Evolutionary conservation across 2,113 vertebrate species (phyloP).

Genomic region (Phodopus roborovskii): DNA sequence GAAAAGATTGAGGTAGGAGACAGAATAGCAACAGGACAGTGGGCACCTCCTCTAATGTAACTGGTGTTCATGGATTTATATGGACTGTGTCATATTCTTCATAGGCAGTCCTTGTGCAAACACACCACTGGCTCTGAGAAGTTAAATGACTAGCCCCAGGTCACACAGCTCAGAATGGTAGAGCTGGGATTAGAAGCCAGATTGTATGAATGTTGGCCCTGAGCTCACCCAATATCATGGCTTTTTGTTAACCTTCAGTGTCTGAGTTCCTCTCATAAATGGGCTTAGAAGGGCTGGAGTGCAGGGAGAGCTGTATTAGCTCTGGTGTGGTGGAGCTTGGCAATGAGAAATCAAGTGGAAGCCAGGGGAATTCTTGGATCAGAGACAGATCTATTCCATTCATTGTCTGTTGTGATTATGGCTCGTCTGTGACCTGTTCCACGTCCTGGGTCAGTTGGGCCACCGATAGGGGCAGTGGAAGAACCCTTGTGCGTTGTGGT

Average conservation of each 20-base stretch:
- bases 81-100: rapidly evolving
- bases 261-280: background rate
- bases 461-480: background rate
- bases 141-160: background rate
- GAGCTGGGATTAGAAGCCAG: background rate
- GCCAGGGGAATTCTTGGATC: background rate
- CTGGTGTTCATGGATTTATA: rapidly evolving
- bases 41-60: background rate
- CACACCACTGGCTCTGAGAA: background rate
- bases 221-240: background rate
- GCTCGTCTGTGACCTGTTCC: background rate
- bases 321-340: rapidly evolving
- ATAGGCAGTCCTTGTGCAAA: background rate
- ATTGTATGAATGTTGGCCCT: background rate
- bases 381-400: background rate
- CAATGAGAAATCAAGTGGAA: background rate
- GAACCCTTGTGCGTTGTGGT: background rate
- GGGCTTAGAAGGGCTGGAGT: background rate
- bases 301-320: too few relatives aligned
- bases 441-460: background rate
- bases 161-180: background rate
- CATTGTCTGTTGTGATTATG: background rate
- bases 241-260: background rate
- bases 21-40: background rate
- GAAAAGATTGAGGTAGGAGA: background rate